These are phyloP conservation scores for Spinibarbus caldwelli DNA, from an alignment of 2,797 vertebrate genomes.

Conservation along the genomic window DNA sequence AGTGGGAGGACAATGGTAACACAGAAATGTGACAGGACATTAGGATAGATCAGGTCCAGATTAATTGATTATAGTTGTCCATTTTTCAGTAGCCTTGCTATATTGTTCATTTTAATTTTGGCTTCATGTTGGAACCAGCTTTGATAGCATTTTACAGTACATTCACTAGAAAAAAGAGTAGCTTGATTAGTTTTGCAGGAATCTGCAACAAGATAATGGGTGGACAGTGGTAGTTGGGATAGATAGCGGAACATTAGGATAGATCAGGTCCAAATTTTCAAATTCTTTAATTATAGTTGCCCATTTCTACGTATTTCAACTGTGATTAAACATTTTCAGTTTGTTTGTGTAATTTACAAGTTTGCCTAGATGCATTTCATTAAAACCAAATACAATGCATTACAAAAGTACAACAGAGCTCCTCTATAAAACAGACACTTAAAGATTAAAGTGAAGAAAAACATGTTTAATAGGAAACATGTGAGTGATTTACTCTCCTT, in stretches of 20 bases:
- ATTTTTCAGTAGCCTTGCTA: neutral
- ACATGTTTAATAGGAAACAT: constrained; percentile 73
- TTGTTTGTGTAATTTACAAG: neutral
- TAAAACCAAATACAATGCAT: constrained; percentile 34
- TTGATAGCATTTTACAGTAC: neutral
- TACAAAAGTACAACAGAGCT: constrained; percentile 47
- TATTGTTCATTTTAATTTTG: neutral
- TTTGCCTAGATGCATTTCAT: neutral
- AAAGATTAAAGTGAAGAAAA: constrained; percentile 62
- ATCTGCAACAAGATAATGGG: neutral
- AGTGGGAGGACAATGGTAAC: neutral
- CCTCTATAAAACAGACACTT: constrained; percentile 61
- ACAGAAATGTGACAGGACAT: neutral
- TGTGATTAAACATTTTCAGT: neutral
- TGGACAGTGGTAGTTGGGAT: neutral
- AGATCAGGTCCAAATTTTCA: neutral
- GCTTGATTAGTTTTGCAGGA: neutral
- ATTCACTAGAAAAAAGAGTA: neutral
- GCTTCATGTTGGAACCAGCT: neutral
- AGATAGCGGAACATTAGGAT: neutral
- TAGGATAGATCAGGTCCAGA: neutral
- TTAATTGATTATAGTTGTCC: neutral
- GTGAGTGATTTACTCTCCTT: constrained; percentile 64
- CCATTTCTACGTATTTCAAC: constrained; percentile 7
- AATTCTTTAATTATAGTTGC: constrained; percentile 35